phyloP scores from a whole-genome alignment of 2,888 invertebrate genomes.

The Epirrita christyi region DNA sequence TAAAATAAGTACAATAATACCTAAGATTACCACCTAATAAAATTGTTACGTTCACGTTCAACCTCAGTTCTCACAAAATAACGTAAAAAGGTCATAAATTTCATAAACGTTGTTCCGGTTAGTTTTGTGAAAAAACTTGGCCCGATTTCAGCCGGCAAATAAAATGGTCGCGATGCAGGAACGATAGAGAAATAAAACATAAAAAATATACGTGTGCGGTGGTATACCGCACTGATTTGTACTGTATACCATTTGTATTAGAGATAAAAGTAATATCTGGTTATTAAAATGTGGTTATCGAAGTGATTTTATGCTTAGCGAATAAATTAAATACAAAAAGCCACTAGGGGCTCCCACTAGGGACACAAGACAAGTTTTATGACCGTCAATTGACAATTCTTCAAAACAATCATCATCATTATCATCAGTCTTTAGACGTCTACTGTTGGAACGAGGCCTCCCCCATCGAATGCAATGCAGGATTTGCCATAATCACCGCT shows the following conservation, averaged over 20 bases:
- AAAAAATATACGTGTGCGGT: constrained; percentile 1
- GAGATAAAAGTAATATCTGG: background rate
- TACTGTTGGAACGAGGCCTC: too few species aligned
- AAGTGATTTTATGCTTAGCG: background rate
- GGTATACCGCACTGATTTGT: background rate
- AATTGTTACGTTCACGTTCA: constrained; percentile 2
- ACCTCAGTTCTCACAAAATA: constrained; percentile 8
- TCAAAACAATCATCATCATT: too few species aligned
- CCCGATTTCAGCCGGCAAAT: constrained; percentile 29
- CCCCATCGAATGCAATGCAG: too few species aligned
- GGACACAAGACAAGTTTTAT: too few species aligned
- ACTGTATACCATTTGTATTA: background rate
- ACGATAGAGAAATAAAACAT: constrained; percentile 24
- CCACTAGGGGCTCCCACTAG: too few species aligned
- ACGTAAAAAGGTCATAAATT: constrained; percentile 38
- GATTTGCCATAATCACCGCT: too few species aligned
- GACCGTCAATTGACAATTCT: too few species aligned
- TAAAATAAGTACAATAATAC: too few species aligned
- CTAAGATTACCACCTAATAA: too few species aligned
- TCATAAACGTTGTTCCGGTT: constrained; percentile 32
- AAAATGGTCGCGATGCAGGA: constrained; percentile 33
- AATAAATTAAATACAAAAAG: too few species aligned
- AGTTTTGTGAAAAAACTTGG: constrained; percentile 35
- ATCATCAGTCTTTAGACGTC: too few species aligned
- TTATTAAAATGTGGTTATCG: background rate